A percentile compares a stretch with the other conserved stretches of the same genome.
Conservation (phyloP, 2,888 invertebrate genomes). For the Drosophila melanosoma region DNA sequence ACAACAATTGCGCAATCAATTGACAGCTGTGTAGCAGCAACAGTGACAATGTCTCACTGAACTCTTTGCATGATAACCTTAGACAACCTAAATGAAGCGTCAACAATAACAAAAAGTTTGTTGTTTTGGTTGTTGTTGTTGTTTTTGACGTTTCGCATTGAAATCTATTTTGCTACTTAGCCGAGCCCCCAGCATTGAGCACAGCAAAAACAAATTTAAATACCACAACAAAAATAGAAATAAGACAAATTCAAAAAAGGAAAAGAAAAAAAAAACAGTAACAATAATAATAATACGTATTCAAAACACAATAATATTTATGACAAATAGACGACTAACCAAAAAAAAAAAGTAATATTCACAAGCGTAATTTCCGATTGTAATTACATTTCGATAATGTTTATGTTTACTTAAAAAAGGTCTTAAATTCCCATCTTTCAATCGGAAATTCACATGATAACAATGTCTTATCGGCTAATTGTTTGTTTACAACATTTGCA, state of each 20-base stretch:
- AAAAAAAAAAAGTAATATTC: neutral
- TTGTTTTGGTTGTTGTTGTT: conserved; percentile 36
- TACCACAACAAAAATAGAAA: conserved; percentile 22
- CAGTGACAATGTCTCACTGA: conserved; percentile 22
- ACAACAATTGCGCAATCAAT: conserved; percentile 31
- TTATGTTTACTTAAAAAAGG: conserved; percentile 8
- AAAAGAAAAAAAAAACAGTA: conserved; percentile 1
- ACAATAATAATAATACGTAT: conserved; percentile 25
- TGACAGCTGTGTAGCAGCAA: conserved; percentile 20
- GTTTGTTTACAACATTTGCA: conserved; percentile 68
- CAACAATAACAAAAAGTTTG: conserved; percentile 28
- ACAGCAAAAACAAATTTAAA: conserved; percentile 4
- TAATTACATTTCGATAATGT: conserved; percentile 14
- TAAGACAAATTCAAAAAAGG: neutral
- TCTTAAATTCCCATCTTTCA: conserved; percentile 39
- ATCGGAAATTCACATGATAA: conserved; percentile 25
- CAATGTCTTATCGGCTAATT: conserved; percentile 69
- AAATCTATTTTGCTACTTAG: conserved; percentile 42
- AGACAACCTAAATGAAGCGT: conserved; percentile 49
- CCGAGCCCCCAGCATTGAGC: conserved; percentile 68
- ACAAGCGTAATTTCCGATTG: conserved; percentile 12
- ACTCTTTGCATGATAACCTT: conserved; percentile 61
- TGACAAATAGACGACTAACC: conserved; percentile 13
- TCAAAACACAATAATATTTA: conserved; percentile 49
- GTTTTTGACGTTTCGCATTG: conserved; percentile 36